Conservation (phyloP, 2,113 vertebrate genomes). For the Toxotes jaculatrix region DNA sequence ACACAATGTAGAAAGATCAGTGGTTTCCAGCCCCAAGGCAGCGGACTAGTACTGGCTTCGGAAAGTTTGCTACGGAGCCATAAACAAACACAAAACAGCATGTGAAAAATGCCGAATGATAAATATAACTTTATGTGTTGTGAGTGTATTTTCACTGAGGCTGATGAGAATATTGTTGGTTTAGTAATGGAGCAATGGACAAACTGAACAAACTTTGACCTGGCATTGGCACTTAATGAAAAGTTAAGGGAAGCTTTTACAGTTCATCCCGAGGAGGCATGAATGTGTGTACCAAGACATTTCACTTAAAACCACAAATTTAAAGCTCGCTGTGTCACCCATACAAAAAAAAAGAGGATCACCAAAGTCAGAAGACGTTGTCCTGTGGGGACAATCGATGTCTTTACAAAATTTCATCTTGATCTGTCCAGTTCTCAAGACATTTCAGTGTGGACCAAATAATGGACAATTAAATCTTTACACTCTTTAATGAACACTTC, state of each 20-base stretch:
- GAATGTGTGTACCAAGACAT: background rate
- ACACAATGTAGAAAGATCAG: too few relatives aligned
- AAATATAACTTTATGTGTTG: too few relatives aligned
- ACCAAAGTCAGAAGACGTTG: too few relatives aligned
- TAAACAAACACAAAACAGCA: too few relatives aligned
- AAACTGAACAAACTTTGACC: background rate
- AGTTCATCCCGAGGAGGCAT: background rate
- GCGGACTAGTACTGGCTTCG: too few relatives aligned
- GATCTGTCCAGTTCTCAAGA: background rate
- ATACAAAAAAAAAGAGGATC: background rate
- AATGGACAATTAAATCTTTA: background rate
- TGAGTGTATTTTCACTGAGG: too few relatives aligned
- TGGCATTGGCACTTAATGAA: background rate
- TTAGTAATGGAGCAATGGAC: too few relatives aligned
- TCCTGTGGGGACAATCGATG: background rate
- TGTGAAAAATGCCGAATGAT: too few relatives aligned
- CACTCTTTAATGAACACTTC: background rate
- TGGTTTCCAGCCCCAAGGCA: too few relatives aligned
- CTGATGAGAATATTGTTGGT: too few relatives aligned
- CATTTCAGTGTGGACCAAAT: too few relatives aligned
- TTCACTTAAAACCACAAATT: background rate
- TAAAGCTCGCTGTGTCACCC: background rate
- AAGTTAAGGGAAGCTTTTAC: background rate
- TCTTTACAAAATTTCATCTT: background rate
- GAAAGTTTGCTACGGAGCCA: too few relatives aligned